Base-by-base conservation (phyloP, 2,113 vertebrate genomes). In the Saccopteryx bilineata region DNA sequence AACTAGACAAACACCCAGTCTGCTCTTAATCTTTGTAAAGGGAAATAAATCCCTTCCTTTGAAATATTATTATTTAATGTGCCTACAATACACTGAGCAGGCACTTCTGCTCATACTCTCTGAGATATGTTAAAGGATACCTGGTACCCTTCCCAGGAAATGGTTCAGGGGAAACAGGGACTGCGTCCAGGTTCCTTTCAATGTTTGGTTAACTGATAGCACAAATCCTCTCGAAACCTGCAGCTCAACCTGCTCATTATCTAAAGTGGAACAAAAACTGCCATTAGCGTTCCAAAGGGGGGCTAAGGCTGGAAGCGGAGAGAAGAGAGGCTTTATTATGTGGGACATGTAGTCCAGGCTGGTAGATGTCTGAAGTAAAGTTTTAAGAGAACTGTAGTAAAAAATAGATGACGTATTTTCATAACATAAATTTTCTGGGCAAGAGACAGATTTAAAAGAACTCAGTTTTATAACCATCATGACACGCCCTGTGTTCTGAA, bases 151-250 rank as follows among this genome's bases (percentile, higher is more conserved):
- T 65, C 0, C 18, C 60, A 96, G 66, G 94, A 98, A 97, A 92
- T 26, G 90, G 84, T 91, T 84, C 83, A 97, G 96, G 61, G 65
- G 91, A 97, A 98, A 50, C 0, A 87, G 60, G 31, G 95, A 96
- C 88, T 50, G 65, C 0, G 54, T 96, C 75, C 79, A 95, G 7
- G 86, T 96, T 93, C 72, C 9, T 93, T 93, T 95, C 94, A 50
- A 63, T 94, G 58, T 95, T 96, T 95, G 97, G 79, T 94, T 95
- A 98, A 92, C 39, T 58, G 91, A 93, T 93, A 72, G 39, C 63
- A 95, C 58, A 94, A 87, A 95, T 88, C 84, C 26, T 95, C 87
- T 94, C 88, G 96, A 97, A 96, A 96, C 50, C 33, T 94, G 94
- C 63, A n/a, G 93, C 82, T 97, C 63, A 86, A 95, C 24, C 56